Percentiles rank a stretch among this genome's conserved stretches.
phyloP scores from a whole-genome alignment of 1,140 invertebrate genomes.

The Gryon sp. region DNA sequence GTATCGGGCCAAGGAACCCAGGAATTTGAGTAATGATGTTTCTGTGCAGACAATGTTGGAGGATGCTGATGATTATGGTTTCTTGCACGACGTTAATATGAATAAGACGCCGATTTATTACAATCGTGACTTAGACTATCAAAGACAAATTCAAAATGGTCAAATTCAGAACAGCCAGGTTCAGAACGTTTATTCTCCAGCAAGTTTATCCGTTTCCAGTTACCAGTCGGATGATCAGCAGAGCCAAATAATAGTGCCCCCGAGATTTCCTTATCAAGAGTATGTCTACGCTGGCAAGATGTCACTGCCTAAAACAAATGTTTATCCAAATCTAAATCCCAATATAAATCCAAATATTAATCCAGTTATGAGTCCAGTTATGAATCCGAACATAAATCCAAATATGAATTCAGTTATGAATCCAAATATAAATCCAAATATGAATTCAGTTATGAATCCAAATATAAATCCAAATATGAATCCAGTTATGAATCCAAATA shows the following conservation, averaged over 20 bases:
- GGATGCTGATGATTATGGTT: conserved; percentile 27
- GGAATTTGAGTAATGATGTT: conserved; percentile 60
- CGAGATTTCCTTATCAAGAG: conserved; percentile 42
- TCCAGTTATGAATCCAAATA: too few species aligned
- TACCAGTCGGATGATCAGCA: conserved; percentile 37
- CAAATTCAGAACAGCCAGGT: conserved; percentile 21
- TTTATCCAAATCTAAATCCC: conserved; percentile 14
- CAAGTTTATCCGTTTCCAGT: conserved; percentile 31
- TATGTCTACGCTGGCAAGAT: conserved; percentile 46
- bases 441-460: too few species aligned
- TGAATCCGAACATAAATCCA: neutral
- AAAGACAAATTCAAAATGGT: conserved; percentile 16
- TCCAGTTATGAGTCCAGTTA: neutral
- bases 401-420: too few species aligned
- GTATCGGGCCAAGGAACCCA: conserved; percentile 49
- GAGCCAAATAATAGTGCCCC: conserved; percentile 4
- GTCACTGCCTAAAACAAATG: conserved; percentile 35
- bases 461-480: too few species aligned
- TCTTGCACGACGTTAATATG: conserved; percentile 25
- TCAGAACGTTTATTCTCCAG: conserved; percentile 36
- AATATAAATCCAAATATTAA: conserved; percentile 28
- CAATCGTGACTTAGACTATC: conserved; percentile 39
- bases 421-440: too few species aligned
- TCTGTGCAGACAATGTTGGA: conserved; percentile 64
- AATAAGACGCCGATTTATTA: conserved; percentile 36